A percentile compares a stretch with the other conserved stretches of the same genome.
Conservation (phyloP, 2,888 invertebrate species). For the Nycteola revayana region DNA sequence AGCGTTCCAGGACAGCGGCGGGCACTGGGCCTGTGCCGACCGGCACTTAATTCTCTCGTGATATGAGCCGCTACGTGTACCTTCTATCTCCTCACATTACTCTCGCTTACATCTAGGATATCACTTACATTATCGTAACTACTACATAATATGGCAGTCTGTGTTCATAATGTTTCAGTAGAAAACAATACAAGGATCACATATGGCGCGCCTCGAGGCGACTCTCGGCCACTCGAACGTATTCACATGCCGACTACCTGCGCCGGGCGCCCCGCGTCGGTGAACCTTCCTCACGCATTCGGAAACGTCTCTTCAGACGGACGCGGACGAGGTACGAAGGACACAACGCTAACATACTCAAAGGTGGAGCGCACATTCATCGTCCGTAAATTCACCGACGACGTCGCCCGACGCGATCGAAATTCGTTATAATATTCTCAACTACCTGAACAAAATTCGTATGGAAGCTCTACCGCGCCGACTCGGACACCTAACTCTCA, state of each 20-base stretch:
- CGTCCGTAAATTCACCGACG: too few species aligned
- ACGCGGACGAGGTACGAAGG: too few species aligned
- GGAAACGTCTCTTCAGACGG: too few species aligned
- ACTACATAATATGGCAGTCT: conserved; percentile 59
- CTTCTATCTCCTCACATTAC: conserved; percentile 3
- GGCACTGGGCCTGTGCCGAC: too few species aligned
- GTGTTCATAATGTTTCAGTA: conserved; percentile 35
- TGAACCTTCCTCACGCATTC: too few species aligned
- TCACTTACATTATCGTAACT: conserved; percentile 29
- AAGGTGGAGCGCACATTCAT: too few species aligned
- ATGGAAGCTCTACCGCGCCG: too few species aligned
- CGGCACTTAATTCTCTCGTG: background rate
- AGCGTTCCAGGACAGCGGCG: background rate
- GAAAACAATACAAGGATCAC: conserved; percentile 11
- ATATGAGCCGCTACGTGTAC: conserved; percentile 11
- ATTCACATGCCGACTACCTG: conserved; percentile 3
- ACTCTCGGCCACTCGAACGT: background rate
- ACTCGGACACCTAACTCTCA: background rate
- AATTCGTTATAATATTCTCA: too few species aligned
- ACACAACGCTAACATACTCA: too few species aligned
- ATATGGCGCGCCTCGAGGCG: too few species aligned
- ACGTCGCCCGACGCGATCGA: background rate
- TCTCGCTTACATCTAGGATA: conserved; percentile 18
- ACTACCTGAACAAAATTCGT: too few species aligned
- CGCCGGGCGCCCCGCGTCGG: too few species aligned